phyloP scores from a whole-genome alignment of 1,140 invertebrate species.

The Drusus annulatus region DNA sequence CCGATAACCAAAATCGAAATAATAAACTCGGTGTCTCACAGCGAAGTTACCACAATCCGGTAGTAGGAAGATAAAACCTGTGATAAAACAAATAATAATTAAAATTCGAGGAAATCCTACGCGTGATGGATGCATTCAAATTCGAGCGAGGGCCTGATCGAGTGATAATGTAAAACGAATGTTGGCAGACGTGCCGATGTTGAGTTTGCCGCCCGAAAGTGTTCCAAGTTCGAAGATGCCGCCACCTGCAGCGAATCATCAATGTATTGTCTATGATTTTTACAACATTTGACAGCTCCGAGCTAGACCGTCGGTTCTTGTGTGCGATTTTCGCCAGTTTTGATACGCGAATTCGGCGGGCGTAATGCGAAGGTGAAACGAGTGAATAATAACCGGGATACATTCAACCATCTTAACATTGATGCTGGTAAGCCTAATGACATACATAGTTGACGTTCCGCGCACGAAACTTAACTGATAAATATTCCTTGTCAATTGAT shows the following conservation, averaged over 20 bases:
- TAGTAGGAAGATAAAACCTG: too few species aligned
- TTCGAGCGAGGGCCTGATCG: too few species aligned
- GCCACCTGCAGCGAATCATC: conserved; percentile 44
- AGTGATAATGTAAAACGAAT: neutral
- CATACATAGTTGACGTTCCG: conserved; percentile 2
- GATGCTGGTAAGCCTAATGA: conserved; percentile 36
- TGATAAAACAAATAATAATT: too few species aligned
- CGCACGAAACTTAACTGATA: conserved; percentile 16
- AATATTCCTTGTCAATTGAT: conserved; percentile 38
- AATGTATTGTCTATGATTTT: conserved; percentile 51
- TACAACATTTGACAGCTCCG: conserved; percentile 49
- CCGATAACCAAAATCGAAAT: too few species aligned
- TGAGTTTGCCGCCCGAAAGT: conserved; percentile 20
- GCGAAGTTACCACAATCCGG: too few species aligned
- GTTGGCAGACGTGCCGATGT: conserved; percentile 6
- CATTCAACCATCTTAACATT: conserved; percentile 40
- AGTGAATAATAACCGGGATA: neutral
- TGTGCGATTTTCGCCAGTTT: conserved; percentile 19
- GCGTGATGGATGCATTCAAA: too few species aligned
- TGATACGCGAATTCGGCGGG: neutral
- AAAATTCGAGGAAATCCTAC: too few species aligned
- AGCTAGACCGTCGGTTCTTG: conserved; percentile 17
- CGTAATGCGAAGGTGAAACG: conserved; percentile 17
- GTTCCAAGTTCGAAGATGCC: conserved; percentile 40
- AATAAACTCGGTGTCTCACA: too few species aligned